Percentiles rank a stretch among this genome's conserved stretches.
Conservation (phyloP, 2,797 vertebrate species). For the Liasis olivaceus region DNA sequence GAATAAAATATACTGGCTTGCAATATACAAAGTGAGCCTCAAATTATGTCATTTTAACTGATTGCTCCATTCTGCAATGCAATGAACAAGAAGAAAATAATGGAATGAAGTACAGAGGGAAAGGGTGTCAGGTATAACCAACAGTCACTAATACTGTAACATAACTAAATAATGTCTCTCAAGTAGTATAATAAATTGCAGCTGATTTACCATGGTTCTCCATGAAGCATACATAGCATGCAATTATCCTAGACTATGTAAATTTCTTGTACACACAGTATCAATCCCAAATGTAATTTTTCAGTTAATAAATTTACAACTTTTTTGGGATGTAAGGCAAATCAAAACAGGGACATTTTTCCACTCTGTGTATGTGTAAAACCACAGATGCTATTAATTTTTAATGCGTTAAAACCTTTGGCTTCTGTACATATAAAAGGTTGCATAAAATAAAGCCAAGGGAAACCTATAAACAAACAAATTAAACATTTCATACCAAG, state of each 20-base stretch:
- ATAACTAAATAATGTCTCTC: background rate
- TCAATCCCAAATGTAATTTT: background rate
- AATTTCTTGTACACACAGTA: background rate
- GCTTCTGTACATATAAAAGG: background rate
- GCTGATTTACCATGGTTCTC: background rate
- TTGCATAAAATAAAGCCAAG: background rate
- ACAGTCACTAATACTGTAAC: background rate
- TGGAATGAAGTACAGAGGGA: background rate
- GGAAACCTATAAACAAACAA: background rate
- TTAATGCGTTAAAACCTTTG: background rate
- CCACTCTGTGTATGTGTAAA: background rate
- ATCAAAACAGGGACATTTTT: background rate
- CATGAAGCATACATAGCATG: background rate
- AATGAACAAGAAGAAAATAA: background rate
- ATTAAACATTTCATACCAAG: background rate
- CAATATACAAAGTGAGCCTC: background rate
- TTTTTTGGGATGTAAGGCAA: background rate
- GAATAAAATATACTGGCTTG: background rate
- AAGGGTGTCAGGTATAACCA: background rate
- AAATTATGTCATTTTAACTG: conserved; percentile 16
- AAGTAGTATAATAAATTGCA: background rate
- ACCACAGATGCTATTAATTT: background rate
- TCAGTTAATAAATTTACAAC: background rate
- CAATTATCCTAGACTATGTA: background rate
- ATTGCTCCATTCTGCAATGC: background rate